phyloP scores from a whole-genome alignment of 2,797 vertebrate species.

The Coregonus sp. region DNA sequence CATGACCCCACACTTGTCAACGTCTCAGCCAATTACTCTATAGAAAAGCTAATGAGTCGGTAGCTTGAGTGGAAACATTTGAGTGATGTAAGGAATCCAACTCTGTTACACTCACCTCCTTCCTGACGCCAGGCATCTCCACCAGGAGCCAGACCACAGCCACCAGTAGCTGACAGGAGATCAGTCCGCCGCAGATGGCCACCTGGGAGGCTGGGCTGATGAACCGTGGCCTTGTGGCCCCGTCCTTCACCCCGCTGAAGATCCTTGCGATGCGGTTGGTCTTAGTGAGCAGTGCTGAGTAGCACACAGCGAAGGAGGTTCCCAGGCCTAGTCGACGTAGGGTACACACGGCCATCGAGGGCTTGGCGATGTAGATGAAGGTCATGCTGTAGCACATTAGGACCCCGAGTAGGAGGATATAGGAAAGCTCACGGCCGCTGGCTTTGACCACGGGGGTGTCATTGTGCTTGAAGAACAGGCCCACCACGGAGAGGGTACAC shows the following conservation, averaged over 20 bases:
- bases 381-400: slow-evolving; percentile 99
- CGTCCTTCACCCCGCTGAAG: slow-evolving; percentile 91
- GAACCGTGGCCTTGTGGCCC: slow-evolving; percentile 90
- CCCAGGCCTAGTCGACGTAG: slow-evolving; percentile 91
- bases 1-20: background rate
- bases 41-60: background rate
- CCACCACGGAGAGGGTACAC: slow-evolving; percentile 89
- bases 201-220: slow-evolving; percentile 96
- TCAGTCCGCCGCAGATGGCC: slow-evolving; percentile 91
- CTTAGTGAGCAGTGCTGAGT: slow-evolving; percentile 96
- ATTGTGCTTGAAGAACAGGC: slow-evolving; percentile 89
- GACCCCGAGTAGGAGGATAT: slow-evolving; percentile 92
- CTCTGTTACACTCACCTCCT: slow-evolving; percentile 81
- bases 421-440: slow-evolving; percentile 94
- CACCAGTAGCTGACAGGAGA: slow-evolving; percentile 94
- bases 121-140: slow-evolving; percentile 90
- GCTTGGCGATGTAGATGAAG: slow-evolving; percentile 94
- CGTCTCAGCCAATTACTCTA: too few species aligned
- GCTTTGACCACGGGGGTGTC: slow-evolving; percentile 96
- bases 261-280: slow-evolving; percentile 97
- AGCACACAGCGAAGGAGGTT: slow-evolving; percentile 94
- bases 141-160: slow-evolving; percentile 91
- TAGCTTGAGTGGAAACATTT: background rate
- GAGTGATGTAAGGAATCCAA: background rate
- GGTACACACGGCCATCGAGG: slow-evolving; percentile 88